Percentiles rank a stretch among this genome's conserved stretches.
Evolutionary conservation across 1,140 invertebrate species (phyloP).

Genomic region (Meloidogyne exigua): DNA sequence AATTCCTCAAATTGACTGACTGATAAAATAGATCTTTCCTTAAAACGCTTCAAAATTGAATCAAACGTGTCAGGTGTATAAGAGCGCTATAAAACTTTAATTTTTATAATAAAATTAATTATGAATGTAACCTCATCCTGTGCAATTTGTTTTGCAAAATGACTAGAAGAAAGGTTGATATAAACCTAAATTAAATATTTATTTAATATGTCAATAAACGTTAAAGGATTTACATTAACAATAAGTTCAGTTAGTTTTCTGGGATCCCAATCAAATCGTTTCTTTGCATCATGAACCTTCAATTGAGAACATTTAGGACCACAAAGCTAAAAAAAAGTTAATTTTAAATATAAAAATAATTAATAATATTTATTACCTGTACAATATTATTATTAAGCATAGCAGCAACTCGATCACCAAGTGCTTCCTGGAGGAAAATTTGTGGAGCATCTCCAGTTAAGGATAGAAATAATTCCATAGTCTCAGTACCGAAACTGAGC

Average conservation of each 20-base stretch:
- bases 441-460: constrained; percentile 88
- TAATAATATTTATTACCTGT: constrained; percentile 29
- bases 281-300: constrained; percentile 89
- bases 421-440: constrained; percentile 80
- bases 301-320: constrained; percentile 94
- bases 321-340: constrained; percentile 78
- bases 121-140: constrained; percentile 72
- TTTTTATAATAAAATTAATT: constrained; percentile 21
- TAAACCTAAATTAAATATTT: constrained; percentile 73
- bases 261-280: constrained; percentile 90
- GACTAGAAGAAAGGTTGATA: constrained; percentile 86
- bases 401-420: constrained; percentile 86
- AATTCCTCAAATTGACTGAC: constrained; percentile 74
- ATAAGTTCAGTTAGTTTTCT: constrained; percentile 82
- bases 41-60: constrained; percentile 73
- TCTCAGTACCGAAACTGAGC: constrained; percentile 87
- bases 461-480: constrained; percentile 96
- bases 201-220: neutral
- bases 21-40: constrained; percentile 17
- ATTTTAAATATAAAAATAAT: neutral
- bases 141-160: constrained; percentile 81
- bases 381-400: constrained; percentile 83
- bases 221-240: constrained; percentile 70
- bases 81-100: constrained; percentile 76
- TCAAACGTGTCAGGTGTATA: constrained; percentile 87